Evolutionary conservation across 2,113 vertebrate species (phyloP).

Genomic region (Macaca mulatta): DNA sequence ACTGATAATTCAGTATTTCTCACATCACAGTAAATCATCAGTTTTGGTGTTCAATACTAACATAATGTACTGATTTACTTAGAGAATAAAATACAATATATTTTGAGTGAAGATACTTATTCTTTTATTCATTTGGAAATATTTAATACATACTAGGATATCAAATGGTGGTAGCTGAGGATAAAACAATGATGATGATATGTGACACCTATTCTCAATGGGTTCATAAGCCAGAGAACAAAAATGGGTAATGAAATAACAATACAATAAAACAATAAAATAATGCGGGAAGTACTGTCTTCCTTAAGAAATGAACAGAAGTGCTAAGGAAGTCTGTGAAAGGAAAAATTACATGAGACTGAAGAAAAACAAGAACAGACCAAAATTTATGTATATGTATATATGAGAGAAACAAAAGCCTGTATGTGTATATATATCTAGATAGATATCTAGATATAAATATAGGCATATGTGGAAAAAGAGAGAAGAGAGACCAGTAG

Average conservation of each 20-base stretch:
- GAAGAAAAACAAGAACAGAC: neutral
- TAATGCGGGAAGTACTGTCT: neutral
- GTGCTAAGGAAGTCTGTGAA: neutral
- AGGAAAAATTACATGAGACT: neutral
- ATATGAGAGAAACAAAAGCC: neutral
- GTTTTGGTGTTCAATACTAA: neutral
- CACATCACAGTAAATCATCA: slow-evolving; percentile 25
- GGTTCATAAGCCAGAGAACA: neutral
- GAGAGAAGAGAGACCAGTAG: neutral
- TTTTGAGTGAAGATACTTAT: neutral
- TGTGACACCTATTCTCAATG: neutral
- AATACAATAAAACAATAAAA: neutral
- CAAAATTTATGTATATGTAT: neutral
- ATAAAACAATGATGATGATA: neutral
- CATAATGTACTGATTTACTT: slow-evolving; percentile 45
- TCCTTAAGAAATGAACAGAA: neutral
- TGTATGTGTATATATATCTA: neutral
- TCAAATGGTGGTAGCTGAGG: neutral
- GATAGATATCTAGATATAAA: neutral
- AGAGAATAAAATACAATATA: neutral
- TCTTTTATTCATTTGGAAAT: neutral
- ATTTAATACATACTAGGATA: neutral
- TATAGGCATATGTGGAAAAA: neutral
- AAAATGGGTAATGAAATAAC: neutral
- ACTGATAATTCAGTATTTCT: slow-evolving; percentile 34